Percentiles rank a stretch among this genome's conserved stretches.
Conservation (phyloP, 2,888 invertebrate genomes). For the Drosophila infuscata region DNA sequence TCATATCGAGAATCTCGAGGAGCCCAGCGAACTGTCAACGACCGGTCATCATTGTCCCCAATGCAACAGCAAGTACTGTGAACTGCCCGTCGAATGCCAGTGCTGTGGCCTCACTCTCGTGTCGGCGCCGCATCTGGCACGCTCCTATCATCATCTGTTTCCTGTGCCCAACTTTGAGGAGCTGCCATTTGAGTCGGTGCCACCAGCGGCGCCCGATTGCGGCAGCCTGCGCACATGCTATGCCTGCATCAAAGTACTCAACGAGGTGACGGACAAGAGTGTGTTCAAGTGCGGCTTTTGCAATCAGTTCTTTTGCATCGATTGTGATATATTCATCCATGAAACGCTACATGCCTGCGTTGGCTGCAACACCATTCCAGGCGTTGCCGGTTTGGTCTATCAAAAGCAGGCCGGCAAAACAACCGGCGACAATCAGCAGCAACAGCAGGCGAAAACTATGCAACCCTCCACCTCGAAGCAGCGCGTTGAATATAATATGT, state of each 20-base stretch:
- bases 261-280: constrained; percentile 89
- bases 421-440: constrained; percentile 13
- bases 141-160: constrained; percentile 98
- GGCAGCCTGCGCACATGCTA: constrained; percentile 88
- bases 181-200: constrained; percentile 86
- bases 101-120: constrained; percentile 98
- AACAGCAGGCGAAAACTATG: constrained; percentile 13
- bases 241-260: constrained; percentile 90
- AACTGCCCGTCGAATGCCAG: constrained; percentile 98
- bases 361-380: constrained; percentile 92
- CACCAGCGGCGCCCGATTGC: constrained; percentile 41
- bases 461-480: constrained; percentile 50
- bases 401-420: constrained; percentile 69
- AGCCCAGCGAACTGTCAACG: constrained; percentile 89
- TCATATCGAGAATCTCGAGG: constrained; percentile 92
- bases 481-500: constrained; percentile 43
- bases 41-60: constrained; percentile 96
- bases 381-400: constrained; percentile 79
- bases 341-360: constrained; percentile 98
- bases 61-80: constrained; percentile 98
- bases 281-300: constrained; percentile 94
- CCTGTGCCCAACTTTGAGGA: constrained; percentile 95
- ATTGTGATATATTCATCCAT: constrained; percentile 98
- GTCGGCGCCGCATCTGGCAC: constrained; percentile 98
- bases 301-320: constrained; percentile 93